A percentile compares a stretch with the other conserved stretches of the same genome.
Evolutionary conservation across 2,888 invertebrate species (phyloP).

Genomic region (Drosophila trichaetosa): DNA sequence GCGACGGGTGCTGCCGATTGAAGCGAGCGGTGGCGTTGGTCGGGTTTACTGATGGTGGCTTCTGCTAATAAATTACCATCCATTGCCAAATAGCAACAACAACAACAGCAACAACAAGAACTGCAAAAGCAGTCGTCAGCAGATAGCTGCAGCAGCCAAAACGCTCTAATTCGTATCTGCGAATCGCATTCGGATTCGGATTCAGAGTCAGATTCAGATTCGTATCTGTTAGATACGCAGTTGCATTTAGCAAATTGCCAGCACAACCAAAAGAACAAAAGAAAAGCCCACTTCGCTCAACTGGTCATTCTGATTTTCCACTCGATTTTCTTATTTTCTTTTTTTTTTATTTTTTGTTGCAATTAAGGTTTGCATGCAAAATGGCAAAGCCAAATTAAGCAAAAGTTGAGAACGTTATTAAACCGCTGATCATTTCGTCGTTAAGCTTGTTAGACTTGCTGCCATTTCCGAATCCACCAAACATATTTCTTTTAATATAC

Average conservation of each 20-base stretch:
- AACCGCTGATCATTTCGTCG: background rate
- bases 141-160: slow-evolving; percentile 50
- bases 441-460: background rate
- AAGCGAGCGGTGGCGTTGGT: background rate
- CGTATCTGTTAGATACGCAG: slow-evolving; percentile 67
- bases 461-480: background rate
- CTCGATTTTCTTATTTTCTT: background rate
- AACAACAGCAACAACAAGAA: slow-evolving; percentile 33
- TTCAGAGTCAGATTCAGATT: slow-evolving; percentile 27
- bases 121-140: slow-evolving; percentile 4
- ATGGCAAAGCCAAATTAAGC: background rate
- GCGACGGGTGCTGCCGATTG: background rate
- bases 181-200: slow-evolving; percentile 35
- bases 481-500: background rate
- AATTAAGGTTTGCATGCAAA: background rate
- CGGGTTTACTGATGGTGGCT: slow-evolving; percentile 10
- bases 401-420: background rate
- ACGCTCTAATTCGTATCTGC: slow-evolving; percentile 35
- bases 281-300: background rate
- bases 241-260: slow-evolving; percentile 68
- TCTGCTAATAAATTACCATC: slow-evolving; percentile 68
- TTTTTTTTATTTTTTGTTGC: background rate
- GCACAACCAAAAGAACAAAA: slow-evolving; percentile 4
- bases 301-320: background rate
- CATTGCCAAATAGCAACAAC: slow-evolving; percentile 42